Percentiles rank a stretch among this genome's conserved stretches.
Conservation (phyloP, 2,888 invertebrate genomes). For the Hermodice carunculata region DNA sequence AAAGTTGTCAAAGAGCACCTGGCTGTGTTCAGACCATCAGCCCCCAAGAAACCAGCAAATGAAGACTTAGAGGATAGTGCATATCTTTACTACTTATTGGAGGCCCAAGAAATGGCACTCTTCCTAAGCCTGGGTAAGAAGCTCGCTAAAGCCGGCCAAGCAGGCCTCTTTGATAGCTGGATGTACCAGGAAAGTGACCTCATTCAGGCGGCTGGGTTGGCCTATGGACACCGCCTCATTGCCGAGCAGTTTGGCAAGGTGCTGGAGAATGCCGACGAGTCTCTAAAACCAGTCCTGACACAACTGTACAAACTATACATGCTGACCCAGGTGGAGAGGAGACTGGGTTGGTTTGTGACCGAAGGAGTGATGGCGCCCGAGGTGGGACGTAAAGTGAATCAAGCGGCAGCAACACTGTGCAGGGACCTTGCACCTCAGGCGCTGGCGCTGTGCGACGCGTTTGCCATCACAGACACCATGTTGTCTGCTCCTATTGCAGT, state of each 20-base stretch:
- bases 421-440: slow-evolving; percentile 31
- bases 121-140: slow-evolving; percentile 30
- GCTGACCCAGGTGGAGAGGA: slow-evolving; percentile 24
- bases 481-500: slow-evolving; percentile 41
- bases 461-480: slow-evolving; percentile 31
- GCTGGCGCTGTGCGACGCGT: slow-evolving; percentile 33
- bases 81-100: slow-evolving; percentile 26
- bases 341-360: slow-evolving; percentile 31
- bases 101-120: slow-evolving; percentile 30
- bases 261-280: slow-evolving; percentile 23
- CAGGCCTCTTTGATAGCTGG: slow-evolving; percentile 41
- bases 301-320: slow-evolving; percentile 36
- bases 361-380: slow-evolving; percentile 15
- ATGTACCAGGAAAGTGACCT: slow-evolving; percentile 43
- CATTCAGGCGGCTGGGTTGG: slow-evolving; percentile 35
- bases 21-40: slow-evolving; percentile 26
- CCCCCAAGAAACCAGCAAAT: slow-evolving; percentile 4
- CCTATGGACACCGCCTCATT: slow-evolving; percentile 35
- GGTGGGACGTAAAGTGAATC: slow-evolving; percentile 10
- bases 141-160: slow-evolving; percentile 32
- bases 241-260: slow-evolving; percentile 33
- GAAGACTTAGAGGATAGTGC: slow-evolving; percentile 2
- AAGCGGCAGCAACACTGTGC: slow-evolving; percentile 23
- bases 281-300: slow-evolving; percentile 19
- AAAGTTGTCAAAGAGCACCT: slow-evolving; percentile 43